Evolutionary conservation across 2,113 vertebrate genomes (phyloP).

Genomic region (Toxotes jaculatrix): DNA sequence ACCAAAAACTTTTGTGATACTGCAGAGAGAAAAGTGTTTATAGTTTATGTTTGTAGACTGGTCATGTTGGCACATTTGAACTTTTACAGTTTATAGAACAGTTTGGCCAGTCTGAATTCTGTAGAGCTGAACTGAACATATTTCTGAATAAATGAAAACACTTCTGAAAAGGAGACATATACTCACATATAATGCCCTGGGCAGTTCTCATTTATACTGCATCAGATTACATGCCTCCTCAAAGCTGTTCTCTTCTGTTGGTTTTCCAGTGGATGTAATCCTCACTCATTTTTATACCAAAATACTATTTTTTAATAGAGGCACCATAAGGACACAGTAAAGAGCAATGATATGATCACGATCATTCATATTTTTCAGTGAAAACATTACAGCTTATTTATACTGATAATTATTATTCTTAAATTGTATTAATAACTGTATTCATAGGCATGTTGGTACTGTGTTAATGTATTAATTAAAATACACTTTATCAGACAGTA

Average conservation of each 20-base stretch:
- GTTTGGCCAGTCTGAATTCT: background rate
- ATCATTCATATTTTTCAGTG: background rate
- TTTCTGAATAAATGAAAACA: background rate
- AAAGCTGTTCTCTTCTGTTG: background rate
- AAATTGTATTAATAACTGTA: background rate
- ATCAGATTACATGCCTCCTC: too few species aligned
- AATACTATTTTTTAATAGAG: background rate
- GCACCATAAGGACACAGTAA: background rate
- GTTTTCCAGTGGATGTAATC: background rate
- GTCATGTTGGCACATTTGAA: background rate
- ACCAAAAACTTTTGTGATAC: background rate
- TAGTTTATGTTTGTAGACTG: background rate
- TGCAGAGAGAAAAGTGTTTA: background rate
- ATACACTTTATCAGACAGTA: background rate
- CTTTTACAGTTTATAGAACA: background rate
- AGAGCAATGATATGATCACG: background rate
- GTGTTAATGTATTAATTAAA: background rate
- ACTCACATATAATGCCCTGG: background rate
- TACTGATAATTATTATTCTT: background rate
- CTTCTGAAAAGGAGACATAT: background rate
- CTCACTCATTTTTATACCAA: conserved; percentile 7
- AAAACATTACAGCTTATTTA: background rate
- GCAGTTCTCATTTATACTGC: background rate
- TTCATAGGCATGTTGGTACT: background rate
- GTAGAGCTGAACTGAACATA: background rate